Evolutionary conservation across 2,797 vertebrate genomes (phyloP), one percentile per base, ranked within the genome.

Genomic region (Myripristis murdjan): DNA sequence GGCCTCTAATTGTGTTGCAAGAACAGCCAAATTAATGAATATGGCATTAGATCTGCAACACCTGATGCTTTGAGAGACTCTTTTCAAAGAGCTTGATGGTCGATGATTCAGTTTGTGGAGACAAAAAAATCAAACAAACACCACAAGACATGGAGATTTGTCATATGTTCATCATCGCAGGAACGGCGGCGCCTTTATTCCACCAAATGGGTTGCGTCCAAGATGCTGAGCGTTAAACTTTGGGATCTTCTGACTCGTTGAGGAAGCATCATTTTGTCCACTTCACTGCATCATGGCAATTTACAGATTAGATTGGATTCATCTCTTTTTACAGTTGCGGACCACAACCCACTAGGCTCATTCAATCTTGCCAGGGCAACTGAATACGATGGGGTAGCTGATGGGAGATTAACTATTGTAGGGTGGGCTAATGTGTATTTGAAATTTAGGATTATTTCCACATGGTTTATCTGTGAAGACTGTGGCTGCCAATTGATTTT

Each of bases 1-100:
- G 81, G 74, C 83, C 66, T 81, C 84, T 81, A 85, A 86, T 86
- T 86, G 86, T 85, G 80, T 79, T 84, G 64, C 75, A 81, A 73
- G 77, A 92, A 85, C 60, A 88, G 76, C 68, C 84, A 86, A 85
- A 81, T 86, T 74, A 88, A 88, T 84, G 74, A 87, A 83, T 73
- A 73, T 72, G 62, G 83, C 81, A 74, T 83, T 79, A 64, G 78
- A 75, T 83, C 59, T 75, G 70, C 37, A 85, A 82, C 81, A 89
- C 81, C 75, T 83, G 75, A 80, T 74, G 75, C 44, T 70, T 74
- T 67, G 35, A 75, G 73, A 79, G 82, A 75, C 56, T 49, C 58
- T 46, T 60, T 46, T 68, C 53, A 44, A 24, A 31, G 46, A 51
- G 57, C n/a, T 67, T 82, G 39, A 63, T 61, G 6, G 63, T 72